A percentile compares a stretch with the other conserved stretches of the same genome.
Evolutionary conservation across 1,140 invertebrate species (phyloP).

Genomic region (Pomacea maculata): DNA sequence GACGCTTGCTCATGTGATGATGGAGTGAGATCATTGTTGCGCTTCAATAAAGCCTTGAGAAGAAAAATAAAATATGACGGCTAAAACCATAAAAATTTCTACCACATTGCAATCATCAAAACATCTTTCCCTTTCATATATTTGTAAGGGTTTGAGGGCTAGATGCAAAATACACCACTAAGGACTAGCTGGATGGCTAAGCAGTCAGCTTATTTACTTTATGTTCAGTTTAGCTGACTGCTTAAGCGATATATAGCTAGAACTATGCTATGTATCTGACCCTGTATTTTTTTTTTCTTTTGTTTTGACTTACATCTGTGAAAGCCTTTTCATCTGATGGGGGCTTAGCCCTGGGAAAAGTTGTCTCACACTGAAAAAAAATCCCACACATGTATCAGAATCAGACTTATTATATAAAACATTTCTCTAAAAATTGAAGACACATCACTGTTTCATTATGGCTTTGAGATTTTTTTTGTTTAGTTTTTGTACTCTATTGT

Average conservation of each 20-base stretch:
- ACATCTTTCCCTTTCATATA: background rate
- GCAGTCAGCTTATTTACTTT: background rate
- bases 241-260: too few species aligned
- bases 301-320: slow-evolving; percentile 74
- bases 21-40: slow-evolving; percentile 90
- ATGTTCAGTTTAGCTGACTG: too few species aligned
- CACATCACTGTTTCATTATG: background rate
- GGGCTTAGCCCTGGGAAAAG: slow-evolving; percentile 87
- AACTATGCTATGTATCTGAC: background rate
- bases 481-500: background rate
- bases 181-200: too few species aligned
- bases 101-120: background rate
- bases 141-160: background rate
- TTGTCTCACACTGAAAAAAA: slow-evolving; percentile 75
- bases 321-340: slow-evolving; percentile 83
- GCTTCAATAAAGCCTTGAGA: slow-evolving; percentile 84
- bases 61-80: slow-evolving; percentile 1
- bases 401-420: slow-evolving; percentile 2
- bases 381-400: slow-evolving; percentile 15
- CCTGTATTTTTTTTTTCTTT: background rate
- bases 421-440: background rate
- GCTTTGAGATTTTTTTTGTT: background rate
- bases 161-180: too few species aligned
- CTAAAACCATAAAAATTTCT: background rate
- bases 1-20: slow-evolving; percentile 88